Conservation (phyloP, 2,113 vertebrate species). For the Sturnus vulgaris region DNA sequence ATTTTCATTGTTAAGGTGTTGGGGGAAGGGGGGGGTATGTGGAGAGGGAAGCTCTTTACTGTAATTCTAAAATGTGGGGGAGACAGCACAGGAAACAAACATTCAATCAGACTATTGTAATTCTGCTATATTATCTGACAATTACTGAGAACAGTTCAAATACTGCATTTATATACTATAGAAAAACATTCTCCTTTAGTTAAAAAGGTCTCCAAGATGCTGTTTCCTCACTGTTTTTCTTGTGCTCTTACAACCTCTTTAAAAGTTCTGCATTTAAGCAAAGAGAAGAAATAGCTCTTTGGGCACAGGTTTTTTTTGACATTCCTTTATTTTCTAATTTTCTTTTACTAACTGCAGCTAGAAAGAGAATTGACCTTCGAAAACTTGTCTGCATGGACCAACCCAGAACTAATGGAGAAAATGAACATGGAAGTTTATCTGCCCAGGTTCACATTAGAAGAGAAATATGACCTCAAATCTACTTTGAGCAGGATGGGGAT, state of each 20-base stretch:
- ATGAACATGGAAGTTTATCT: constrained; percentile 72
- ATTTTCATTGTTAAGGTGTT: neutral
- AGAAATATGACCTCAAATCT: constrained; percentile 75
- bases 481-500: constrained; percentile 78
- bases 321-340: neutral
- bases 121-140: neutral
- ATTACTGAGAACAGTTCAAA: neutral
- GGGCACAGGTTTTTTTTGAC: neutral
- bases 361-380: constrained; percentile 78
- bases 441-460: constrained; percentile 82
- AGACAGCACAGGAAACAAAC: neutral
- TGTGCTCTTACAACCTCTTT: neutral
- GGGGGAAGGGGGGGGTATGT: fast-evolving
- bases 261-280: neutral
- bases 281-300: neutral
- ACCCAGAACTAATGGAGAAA: constrained; percentile 70
- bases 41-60: neutral
- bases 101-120: neutral
- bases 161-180: neutral
- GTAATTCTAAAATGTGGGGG: neutral
- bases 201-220: neutral
- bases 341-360: constrained; percentile 70
- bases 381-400: constrained; percentile 81
- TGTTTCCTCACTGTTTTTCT: neutral
- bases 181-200: neutral